Evolutionary conservation across 1,140 invertebrate genomes (phyloP).

Genomic region (Whitmania pigra): DNA sequence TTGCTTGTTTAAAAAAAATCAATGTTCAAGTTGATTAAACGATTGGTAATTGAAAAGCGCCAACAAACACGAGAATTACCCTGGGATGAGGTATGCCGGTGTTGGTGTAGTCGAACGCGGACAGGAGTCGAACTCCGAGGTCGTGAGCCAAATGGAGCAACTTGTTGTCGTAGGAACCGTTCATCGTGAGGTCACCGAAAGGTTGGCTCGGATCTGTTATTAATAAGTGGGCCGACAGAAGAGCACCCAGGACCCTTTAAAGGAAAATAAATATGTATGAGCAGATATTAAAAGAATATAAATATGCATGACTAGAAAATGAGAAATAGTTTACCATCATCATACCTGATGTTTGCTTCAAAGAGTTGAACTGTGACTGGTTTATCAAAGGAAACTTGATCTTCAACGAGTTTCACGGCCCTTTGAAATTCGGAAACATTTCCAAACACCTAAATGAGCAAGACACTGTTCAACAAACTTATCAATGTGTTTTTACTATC

Average conservation of each 20-base stretch:
- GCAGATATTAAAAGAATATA: too few species aligned
- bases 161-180: conserved; percentile 50
- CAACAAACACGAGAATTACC: conserved; percentile 37
- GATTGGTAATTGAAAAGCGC: not conserved
- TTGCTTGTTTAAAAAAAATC: not conserved
- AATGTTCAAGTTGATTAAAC: not conserved
- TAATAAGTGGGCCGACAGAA: conserved; percentile 57
- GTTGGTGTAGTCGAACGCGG: conserved; percentile 49
- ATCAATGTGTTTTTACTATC: not conserved
- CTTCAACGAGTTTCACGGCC: conserved; percentile 51
- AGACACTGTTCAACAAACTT: not conserved
- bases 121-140: conserved; percentile 49
- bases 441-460: conserved; percentile 41
- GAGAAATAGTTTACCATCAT: not conserved
- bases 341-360: conserved; percentile 55
- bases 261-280: too few species aligned
- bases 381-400: conserved; percentile 54
- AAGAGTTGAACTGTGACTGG: conserved; percentile 57
- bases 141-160: conserved; percentile 52
- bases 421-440: conserved; percentile 50
- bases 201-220: conserved; percentile 49
- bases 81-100: conserved; percentile 52
- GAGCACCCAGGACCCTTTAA: conserved; percentile 51
- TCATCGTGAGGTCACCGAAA: conserved; percentile 49
- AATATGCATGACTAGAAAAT: not conserved